Conservation (phyloP, 2,113 vertebrate species). For the Sebastes fasciatus region DNA sequence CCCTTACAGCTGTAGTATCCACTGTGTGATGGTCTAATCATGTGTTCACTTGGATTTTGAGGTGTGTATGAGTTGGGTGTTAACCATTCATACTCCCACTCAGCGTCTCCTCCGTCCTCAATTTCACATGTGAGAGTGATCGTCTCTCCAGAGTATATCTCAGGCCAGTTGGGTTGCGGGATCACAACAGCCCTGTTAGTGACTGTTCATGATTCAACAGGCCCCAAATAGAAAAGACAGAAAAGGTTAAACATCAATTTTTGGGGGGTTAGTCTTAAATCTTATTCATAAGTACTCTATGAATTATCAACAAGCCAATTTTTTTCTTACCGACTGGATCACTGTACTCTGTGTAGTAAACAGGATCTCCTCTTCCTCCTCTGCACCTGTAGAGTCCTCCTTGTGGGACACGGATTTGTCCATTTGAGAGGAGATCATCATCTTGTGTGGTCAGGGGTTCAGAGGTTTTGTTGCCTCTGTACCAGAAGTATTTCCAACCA, state of each 20-base stretch:
- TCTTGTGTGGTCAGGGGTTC: no score
- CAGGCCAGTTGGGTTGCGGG: conserved; percentile 15
- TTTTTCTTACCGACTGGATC: background rate
- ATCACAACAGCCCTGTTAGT: conserved; percentile 3
- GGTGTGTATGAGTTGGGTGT: background rate
- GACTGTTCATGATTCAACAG: background rate
- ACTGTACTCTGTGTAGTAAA: conserved; percentile 37
- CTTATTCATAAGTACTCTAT: background rate
- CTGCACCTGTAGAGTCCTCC: conserved; percentile 33
- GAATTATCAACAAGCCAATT: no score
- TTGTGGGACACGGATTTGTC: background rate
- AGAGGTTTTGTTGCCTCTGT: no score
- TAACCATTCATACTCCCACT: conserved; percentile 14
- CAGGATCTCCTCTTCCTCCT: conserved; percentile 31
- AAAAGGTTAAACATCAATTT: background rate
- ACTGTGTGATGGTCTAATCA: background rate
- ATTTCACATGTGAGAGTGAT: no score
- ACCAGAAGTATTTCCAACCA: no score
- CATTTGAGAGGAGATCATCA: no score
- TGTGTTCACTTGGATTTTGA: no score
- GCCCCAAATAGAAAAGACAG: background rate
- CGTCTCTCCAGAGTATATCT: no score
- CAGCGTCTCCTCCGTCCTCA: no score
- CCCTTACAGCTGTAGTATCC: conserved; percentile 8
- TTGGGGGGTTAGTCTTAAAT: background rate